Base-by-base conservation (phyloP, 2,888 invertebrate genomes). In the Drosophila demipolita region DNA sequence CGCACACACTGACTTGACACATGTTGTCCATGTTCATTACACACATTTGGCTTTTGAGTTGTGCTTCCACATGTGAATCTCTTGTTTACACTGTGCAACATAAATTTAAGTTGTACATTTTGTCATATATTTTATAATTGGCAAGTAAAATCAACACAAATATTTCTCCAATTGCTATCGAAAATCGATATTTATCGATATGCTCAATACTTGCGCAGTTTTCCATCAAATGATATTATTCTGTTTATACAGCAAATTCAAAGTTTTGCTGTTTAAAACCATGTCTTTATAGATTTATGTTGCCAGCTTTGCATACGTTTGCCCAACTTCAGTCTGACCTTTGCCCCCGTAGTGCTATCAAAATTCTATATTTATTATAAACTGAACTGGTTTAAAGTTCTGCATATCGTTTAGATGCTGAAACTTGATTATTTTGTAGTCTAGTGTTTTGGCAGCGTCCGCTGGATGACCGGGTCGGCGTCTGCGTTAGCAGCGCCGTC, bases 21-120 rank as follows among this genome's bases (percentile, higher is more conserved):
- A 83, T 83, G 83, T 82, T 85, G 86, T 77, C 83, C 83, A 88
- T 83, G 80, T 83, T 85, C 83, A 88, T 82, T 87, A 74, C 85
- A 85, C 82, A 82, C 79, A 83, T 83, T 88, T 73, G 85, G 70
- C 49, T 79, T 65, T 78, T 69, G 50, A 72, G 70, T 73, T 71
- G 65, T 66, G 80, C 65, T 77, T 77, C 70, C 71, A 73, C 86
- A 75, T 67, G 63, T 68, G 75, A 81, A 83, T 88, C 80, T 78
- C 54, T 64, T 50, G 67, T 58, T 40, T 61, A 73, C 89, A 84
- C 80, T 86, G 40, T 33, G 32, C 78, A 63, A 36, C 83, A 88
- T 29, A 29, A 29, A 62, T 32, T 68, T 59, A 12, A 12, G 2
- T 17, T 35, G 1, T 7, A 4, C 3, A 15, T 36, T 11, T 29